Percentiles rank a stretch among this genome's conserved stretches.
Evolutionary conservation across 1,140 invertebrate genomes (phyloP).

Genomic region (Saccostrea echinata): DNA sequence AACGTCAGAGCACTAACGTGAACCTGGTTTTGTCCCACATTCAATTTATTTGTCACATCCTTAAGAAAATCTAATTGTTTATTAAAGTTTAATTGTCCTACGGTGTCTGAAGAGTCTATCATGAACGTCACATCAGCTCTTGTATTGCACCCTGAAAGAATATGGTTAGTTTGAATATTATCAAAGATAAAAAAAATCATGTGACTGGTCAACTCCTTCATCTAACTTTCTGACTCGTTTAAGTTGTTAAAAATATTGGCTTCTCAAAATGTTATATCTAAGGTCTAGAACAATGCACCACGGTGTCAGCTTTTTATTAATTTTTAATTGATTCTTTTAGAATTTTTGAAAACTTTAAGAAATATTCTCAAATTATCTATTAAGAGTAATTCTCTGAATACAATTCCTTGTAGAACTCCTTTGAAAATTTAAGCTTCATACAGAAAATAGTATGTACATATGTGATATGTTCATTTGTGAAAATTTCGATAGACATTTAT

Average conservation of each 20-base stretch:
- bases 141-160: slow-evolving; percentile 64
- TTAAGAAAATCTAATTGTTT: slow-evolving; percentile 59
- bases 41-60: slow-evolving; percentile 60
- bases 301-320: too few relatives aligned
- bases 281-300: too few relatives aligned
- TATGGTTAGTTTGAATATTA: neutral
- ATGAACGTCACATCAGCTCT: slow-evolving; percentile 68
- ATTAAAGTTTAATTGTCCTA: slow-evolving; percentile 63
- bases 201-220: neutral
- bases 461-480: too few relatives aligned
- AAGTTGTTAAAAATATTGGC: too few relatives aligned
- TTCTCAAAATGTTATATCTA: neutral
- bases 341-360: too few relatives aligned
- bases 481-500: too few relatives aligned
- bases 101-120: slow-evolving; percentile 66
- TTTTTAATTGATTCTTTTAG: too few relatives aligned
- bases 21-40: slow-evolving; percentile 61
- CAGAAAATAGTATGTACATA: too few relatives aligned
- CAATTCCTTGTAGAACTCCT: neutral
- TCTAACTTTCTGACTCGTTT: too few relatives aligned
- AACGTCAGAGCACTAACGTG: slow-evolving; percentile 63
- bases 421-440: too few relatives aligned
- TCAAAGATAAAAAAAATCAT: neutral
- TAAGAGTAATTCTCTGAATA: neutral
- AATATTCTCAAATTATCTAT: too few relatives aligned